A percentile compares a stretch with the other conserved stretches of the same genome.
Evolutionary conservation across 2,113 vertebrate genomes (phyloP).

Genomic region (Fregata magnificens): DNA sequence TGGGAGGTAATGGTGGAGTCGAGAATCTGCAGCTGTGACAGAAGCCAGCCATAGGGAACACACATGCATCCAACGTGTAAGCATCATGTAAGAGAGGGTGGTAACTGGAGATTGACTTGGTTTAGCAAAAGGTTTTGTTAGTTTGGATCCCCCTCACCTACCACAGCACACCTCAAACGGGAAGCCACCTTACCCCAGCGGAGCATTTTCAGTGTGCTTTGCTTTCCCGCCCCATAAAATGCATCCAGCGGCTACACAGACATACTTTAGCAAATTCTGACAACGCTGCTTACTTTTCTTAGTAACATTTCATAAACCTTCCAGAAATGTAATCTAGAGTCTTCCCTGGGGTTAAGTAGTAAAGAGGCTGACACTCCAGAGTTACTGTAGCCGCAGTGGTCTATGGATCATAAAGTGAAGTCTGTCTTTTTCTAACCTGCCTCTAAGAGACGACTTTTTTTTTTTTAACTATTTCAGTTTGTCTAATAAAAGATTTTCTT

Average conservation of each 20-base stretch:
- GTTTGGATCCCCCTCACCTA: neutral
- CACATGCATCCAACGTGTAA: accelerated
- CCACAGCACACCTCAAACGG: accelerated
- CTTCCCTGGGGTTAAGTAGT: neutral
- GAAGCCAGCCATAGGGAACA: neutral
- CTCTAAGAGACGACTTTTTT: no score
- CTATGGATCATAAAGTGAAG: neutral
- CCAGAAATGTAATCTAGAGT: neutral
- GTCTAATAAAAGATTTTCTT: neutral
- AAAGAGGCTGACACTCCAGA: neutral
- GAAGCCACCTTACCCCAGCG: neutral
- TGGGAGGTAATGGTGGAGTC: accelerated
- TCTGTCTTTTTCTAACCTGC: neutral
- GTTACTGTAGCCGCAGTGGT: neutral
- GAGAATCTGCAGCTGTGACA: neutral
- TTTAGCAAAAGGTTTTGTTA: neutral
- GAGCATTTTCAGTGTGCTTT: neutral
- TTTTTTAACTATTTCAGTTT: neutral
- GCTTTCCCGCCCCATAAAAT: neutral
- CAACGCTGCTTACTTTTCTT: neutral
- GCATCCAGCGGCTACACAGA: neutral
- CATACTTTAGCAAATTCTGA: neutral
- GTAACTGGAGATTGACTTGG: no score
- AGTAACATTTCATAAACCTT: neutral
- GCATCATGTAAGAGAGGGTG: accelerated